Evolutionary conservation across 2,113 vertebrate species (phyloP).

Genomic region (Apteryx owenii): DNA sequence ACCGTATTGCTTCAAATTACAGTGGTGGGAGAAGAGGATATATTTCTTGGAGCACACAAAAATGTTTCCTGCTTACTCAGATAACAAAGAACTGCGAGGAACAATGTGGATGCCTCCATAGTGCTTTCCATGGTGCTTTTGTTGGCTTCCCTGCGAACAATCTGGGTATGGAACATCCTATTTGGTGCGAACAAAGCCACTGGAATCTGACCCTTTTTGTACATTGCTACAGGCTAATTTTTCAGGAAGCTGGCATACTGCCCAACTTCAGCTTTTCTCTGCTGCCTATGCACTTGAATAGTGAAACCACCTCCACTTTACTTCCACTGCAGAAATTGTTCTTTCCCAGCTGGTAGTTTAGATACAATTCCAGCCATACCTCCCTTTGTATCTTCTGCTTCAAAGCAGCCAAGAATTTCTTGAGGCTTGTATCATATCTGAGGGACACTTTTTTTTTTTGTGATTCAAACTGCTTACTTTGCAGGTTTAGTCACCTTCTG

Average conservation of each 20-base stretch:
- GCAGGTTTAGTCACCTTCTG: neutral
- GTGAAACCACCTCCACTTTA: neutral
- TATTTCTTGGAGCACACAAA: neutral
- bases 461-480: neutral
- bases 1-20: conserved; percentile 19
- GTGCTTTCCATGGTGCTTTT: neutral
- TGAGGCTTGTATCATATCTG: neutral
- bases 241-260: neutral
- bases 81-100: neutral
- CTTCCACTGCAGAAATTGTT: neutral
- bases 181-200: neutral
- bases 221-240: neutral
- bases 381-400: neutral
- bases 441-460: neutral
- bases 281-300: neutral
- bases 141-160: neutral
- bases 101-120: neutral
- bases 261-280: neutral
- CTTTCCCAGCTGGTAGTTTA: neutral
- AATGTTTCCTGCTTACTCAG: neutral
- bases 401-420: neutral
- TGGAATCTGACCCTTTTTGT: neutral
- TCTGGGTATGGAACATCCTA: neutral
- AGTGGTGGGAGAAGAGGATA: neutral
- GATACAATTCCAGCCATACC: neutral